Percentiles rank a stretch among this genome's conserved stretches.
These are phyloP conservation scores for Paragorgia papillata DNA, from an alignment of 92 coral and sea anemone species.

Conservation along the genomic window DNA sequence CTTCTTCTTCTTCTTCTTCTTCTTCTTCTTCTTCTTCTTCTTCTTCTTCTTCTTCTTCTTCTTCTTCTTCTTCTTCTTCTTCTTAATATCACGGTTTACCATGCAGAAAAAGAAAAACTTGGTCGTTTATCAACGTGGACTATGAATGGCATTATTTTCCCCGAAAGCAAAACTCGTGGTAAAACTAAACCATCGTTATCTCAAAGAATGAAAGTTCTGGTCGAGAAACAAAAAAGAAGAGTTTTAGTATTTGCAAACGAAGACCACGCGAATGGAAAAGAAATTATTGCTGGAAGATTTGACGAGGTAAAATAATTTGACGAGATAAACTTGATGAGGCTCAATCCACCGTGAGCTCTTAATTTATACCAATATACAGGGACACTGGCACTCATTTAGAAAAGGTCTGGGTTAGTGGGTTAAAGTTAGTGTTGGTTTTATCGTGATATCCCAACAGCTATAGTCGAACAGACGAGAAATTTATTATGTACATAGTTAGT, in stretches of 20 bases:
- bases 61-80: not conserved
- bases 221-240: conserved; percentile 91
- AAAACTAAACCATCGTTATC: conserved; percentile 81
- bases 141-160: conserved; percentile 82
- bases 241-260: conserved; percentile 89
- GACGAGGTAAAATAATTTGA: conserved; percentile 71
- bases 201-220: conserved; percentile 86
- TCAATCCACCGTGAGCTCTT: too few species aligned
- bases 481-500: too few species aligned
- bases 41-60: not conserved
- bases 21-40: not conserved
- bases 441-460: too few species aligned
- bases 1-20: not conserved
- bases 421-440: too few species aligned
- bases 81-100: not conserved
- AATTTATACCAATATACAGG: too few species aligned
- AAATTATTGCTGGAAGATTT: conserved; percentile 92
- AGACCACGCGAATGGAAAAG: conserved; percentile 84
- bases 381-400: too few species aligned
- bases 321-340: too few species aligned
- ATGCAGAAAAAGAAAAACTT: conserved; percentile 81
- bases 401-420: too few species aligned
- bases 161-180: conserved; percentile 86
- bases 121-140: conserved; percentile 94
- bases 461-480: too few species aligned